A percentile compares a stretch with the other conserved stretches of the same genome.
Evolutionary conservation across 2,113 vertebrate species (phyloP).

Genomic region (Saguinus imperator): DNA sequence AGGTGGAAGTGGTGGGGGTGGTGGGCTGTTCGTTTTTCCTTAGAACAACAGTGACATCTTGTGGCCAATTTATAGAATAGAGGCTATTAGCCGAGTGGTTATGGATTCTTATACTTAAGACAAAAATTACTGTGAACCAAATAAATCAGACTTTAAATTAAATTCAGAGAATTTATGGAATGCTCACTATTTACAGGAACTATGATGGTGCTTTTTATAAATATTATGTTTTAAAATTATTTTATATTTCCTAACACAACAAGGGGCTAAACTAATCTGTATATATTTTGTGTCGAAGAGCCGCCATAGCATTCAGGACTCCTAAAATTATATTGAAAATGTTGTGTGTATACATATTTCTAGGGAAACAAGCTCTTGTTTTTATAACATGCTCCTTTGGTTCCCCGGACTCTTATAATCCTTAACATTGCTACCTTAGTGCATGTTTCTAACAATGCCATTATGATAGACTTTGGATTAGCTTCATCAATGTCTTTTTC

Average conservation of each 20-base stretch:
- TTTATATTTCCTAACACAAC: neutral
- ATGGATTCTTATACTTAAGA: neutral
- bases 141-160: neutral
- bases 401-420: neutral
- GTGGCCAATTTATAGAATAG: constrained; percentile 55
- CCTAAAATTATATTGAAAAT: neutral
- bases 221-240: constrained; percentile 27
- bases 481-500: constrained; percentile 88
- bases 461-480: constrained; percentile 83
- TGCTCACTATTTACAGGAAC: neutral
- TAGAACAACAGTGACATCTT: constrained; percentile 59
- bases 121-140: neutral
- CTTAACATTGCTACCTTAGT: neutral
- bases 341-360: neutral
- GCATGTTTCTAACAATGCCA: neutral
- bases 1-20: neutral
- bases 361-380: neutral
- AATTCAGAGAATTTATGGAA: neutral
- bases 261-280: neutral
- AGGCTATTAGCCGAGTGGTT: neutral
- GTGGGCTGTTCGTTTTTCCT: neutral
- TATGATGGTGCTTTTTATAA: neutral
- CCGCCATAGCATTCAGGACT: neutral
- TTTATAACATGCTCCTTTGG: neutral
- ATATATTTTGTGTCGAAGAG: neutral